These are phyloP conservation scores for Tetrax tetrax DNA, from an alignment of 2,113 vertebrate species.

Conservation along the genomic window DNA sequence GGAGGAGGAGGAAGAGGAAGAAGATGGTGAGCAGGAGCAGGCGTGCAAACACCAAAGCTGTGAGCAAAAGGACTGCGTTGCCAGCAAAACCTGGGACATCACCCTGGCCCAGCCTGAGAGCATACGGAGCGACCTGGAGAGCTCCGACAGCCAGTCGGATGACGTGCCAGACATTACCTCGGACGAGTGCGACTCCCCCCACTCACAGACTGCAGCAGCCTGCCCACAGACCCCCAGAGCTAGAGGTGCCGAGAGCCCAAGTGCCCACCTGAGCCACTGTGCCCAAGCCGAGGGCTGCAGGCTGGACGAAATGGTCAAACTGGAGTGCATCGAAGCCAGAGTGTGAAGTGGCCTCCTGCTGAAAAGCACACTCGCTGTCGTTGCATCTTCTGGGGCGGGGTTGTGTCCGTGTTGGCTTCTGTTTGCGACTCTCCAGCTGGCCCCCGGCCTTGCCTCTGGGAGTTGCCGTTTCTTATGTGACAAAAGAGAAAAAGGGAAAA, in stretches of 20 bases:
- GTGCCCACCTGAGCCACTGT: slow-evolving; percentile 78
- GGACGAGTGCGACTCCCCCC: slow-evolving; percentile 93
- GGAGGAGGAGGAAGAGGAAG: slow-evolving; percentile 55
- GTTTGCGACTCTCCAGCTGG: slow-evolving; percentile 38
- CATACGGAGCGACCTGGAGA: slow-evolving; percentile 97
- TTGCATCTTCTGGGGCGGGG: slow-evolving; percentile 43
- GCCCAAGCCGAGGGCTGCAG: slow-evolving; percentile 71
- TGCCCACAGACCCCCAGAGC: slow-evolving; percentile 67
- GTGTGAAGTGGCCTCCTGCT: slow-evolving; percentile 66
- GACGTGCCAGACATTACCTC: slow-evolving; percentile 95
- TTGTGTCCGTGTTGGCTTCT: slow-evolving; percentile 32
- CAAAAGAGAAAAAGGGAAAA: background rate
- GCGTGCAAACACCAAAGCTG: slow-evolving; percentile 78
- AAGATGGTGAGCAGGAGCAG: slow-evolving; percentile 78
- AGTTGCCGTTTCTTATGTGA: slow-evolving; percentile 70
- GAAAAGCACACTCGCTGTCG: slow-evolving; percentile 48
- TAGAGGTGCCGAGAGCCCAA: slow-evolving; percentile 78
- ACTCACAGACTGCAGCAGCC: slow-evolving; percentile 69
- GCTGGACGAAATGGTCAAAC: slow-evolving; percentile 66
- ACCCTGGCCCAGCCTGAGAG: slow-evolving; percentile 97
- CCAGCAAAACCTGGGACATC: slow-evolving; percentile 84
- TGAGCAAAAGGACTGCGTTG: slow-evolving; percentile 78
- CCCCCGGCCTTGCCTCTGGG: slow-evolving; percentile 40
- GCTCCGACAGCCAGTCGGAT: slow-evolving; percentile 96
- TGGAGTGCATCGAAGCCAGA: slow-evolving; percentile 78